These are phyloP conservation scores for Pangasius sanitwongsei DNA, from an alignment of 2,797 vertebrate genomes.

Conservation along the genomic window DNA sequence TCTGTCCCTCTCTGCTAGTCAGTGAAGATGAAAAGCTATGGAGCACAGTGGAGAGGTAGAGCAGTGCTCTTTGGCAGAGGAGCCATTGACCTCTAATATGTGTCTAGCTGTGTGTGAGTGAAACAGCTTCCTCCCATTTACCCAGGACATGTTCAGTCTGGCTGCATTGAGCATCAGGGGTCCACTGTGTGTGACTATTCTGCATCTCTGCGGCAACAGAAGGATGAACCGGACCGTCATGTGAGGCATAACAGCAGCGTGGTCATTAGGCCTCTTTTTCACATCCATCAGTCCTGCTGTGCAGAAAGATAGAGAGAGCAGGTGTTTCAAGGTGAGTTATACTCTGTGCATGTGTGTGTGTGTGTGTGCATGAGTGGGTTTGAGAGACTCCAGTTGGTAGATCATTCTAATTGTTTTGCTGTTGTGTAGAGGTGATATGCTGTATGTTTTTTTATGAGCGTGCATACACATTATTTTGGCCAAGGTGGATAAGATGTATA, in stretches of 20 bases:
- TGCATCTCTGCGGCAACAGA: slow-evolving; percentile 42
- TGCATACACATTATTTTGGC: background rate
- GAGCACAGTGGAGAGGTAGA: background rate
- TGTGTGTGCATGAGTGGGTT: background rate
- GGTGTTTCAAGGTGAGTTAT: slow-evolving; percentile 19
- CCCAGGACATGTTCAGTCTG: slow-evolving; percentile 39
- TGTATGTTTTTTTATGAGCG: background rate
- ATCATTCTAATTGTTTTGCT: background rate
- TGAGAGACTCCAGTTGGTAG: background rate
- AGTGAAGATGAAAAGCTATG: slow-evolving; percentile 1
- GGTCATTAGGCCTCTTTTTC: slow-evolving; percentile 34
- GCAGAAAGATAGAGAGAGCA: slow-evolving; percentile 14
- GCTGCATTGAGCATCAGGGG: slow-evolving; percentile 15
- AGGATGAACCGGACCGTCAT: slow-evolving; percentile 29
- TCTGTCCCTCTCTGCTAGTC: background rate
- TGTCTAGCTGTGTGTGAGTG: slow-evolving; percentile 46
- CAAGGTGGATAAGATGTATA: background rate
- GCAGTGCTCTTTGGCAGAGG: slow-evolving; percentile 30
- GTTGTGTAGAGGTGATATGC: background rate
- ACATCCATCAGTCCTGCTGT: slow-evolving; percentile 21
- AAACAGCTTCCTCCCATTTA: slow-evolving; percentile 27
- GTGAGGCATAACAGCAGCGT: slow-evolving; percentile 27
- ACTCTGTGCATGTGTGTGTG: background rate
- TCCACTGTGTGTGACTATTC: slow-evolving; percentile 36
- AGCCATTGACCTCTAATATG: slow-evolving; percentile 13